A percentile compares a stretch with the other conserved stretches of the same genome.
phyloP scores from a whole-genome alignment of 2,888 invertebrate genomes.

The Laothoe populi region DNA sequence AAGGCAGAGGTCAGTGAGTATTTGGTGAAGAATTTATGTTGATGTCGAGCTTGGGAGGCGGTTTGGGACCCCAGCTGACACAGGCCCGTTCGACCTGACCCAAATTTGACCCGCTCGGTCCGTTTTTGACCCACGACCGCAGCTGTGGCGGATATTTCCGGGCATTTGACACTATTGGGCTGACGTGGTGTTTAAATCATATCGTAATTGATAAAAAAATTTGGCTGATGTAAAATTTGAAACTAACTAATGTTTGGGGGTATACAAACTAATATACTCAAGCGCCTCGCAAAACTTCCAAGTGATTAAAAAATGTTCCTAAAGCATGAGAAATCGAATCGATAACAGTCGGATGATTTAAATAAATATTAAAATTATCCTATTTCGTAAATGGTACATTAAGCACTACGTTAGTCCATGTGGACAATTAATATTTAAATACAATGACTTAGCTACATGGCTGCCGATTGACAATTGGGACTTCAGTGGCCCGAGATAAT shows the following conservation, averaged over 20 bases:
- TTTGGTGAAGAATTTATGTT: conserved; percentile 70
- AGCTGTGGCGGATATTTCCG: too few relatives aligned
- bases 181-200: too few relatives aligned
- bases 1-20: conserved; percentile 68
- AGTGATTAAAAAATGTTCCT: too few relatives aligned
- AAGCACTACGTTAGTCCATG: background rate
- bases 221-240: too few relatives aligned
- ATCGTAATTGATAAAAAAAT: too few relatives aligned
- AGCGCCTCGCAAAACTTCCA: too few relatives aligned
- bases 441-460: background rate
- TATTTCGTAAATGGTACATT: background rate
- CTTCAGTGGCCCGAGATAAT: background rate
- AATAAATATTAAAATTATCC: too few relatives aligned
- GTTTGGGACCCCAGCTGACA: conserved; percentile 29
- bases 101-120: background rate
- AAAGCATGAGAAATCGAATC: too few relatives aligned
- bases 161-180: too few relatives aligned
- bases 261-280: too few relatives aligned
- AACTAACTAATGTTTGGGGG: too few relatives aligned
- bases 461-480: conserved; percentile 14
- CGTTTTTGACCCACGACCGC: background rate
- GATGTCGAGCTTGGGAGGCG: conserved; percentile 43
- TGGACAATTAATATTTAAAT: background rate
- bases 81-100: background rate
- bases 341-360: too few relatives aligned